A percentile compares a stretch with the other conserved stretches of the same genome.
These are phyloP conservation scores for Rhabdomys pumilio DNA, from an alignment of 2,797 vertebrate genomes.

Conservation along the genomic window DNA sequence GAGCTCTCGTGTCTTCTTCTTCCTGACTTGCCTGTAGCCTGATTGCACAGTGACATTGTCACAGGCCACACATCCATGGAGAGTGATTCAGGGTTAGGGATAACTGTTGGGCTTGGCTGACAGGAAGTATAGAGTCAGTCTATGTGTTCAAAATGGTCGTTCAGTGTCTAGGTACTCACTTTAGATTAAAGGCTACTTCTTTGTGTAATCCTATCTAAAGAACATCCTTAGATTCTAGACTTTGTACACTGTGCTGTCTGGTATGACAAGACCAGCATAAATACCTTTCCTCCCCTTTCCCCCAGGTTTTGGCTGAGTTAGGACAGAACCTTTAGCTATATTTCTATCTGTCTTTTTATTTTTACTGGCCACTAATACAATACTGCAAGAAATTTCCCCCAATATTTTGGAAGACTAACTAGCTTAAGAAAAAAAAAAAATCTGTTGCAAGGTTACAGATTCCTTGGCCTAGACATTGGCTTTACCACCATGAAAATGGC, in stretches of 20 bases:
- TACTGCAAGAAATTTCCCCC: neutral
- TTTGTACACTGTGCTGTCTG: too few relatives aligned
- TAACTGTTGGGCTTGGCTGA: too few relatives aligned
- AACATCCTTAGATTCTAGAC: neutral
- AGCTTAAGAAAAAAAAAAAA: neutral
- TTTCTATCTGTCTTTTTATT: neutral
- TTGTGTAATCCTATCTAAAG: neutral
- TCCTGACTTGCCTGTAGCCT: neutral
- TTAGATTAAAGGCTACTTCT: neutral
- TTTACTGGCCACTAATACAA: neutral
- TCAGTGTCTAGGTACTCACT: neutral
- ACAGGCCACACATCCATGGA: neutral
- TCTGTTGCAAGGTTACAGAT: neutral
- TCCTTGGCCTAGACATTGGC: neutral
- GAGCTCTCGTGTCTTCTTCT: neutral
- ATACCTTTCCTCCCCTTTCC: neutral
- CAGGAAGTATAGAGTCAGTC: too few relatives aligned
- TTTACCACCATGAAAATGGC: neutral
- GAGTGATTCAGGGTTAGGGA: accelerated
- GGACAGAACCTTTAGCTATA: neutral
- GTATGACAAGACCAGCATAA: neutral
- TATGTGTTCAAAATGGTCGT: accelerated
- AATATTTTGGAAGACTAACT: too few relatives aligned
- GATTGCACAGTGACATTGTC: neutral
- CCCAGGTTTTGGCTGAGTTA: neutral